These are phyloP conservation scores for Megaceryle alcyon DNA, from an alignment of 2,797 vertebrate genomes.

Conservation along the genomic window DNA sequence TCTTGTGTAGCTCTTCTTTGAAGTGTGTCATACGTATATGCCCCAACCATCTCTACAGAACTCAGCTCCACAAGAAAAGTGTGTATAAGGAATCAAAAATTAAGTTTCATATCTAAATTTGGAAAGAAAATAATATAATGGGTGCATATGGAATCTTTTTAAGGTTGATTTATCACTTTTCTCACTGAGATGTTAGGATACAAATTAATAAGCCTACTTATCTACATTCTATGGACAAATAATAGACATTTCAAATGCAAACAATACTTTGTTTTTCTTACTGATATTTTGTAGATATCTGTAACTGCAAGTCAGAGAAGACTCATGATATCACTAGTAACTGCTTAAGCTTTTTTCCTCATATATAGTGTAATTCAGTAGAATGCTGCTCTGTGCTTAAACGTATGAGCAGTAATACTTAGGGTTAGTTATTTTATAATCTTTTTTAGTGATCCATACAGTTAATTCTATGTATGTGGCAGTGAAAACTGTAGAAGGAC, in stretches of 20 bases:
- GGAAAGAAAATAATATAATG: background rate
- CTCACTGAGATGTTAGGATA: background rate
- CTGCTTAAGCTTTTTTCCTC: background rate
- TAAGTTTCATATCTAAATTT: background rate
- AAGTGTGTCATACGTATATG: background rate
- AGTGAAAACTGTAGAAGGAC: background rate
- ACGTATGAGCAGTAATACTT: background rate
- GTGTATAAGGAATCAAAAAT: background rate
- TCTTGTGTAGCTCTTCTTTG: background rate
- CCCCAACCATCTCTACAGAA: background rate
- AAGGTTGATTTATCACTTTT: background rate
- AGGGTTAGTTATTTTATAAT: background rate
- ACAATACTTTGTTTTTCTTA: background rate
- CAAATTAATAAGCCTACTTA: background rate
- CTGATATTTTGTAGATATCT: background rate
- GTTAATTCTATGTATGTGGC: background rate
- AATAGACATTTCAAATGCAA: background rate
- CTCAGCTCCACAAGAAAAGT: background rate
- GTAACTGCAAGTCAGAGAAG: background rate
- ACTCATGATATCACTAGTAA: background rate
- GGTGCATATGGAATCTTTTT: background rate
- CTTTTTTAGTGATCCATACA: background rate
- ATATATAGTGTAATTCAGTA: background rate
- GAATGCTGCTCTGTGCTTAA: background rate
- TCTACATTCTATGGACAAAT: background rate